A percentile compares a stretch with the other conserved stretches of the same genome.
phyloP scores from a whole-genome alignment of 2,888 invertebrate species.

The Calameuta filiformis region DNA sequence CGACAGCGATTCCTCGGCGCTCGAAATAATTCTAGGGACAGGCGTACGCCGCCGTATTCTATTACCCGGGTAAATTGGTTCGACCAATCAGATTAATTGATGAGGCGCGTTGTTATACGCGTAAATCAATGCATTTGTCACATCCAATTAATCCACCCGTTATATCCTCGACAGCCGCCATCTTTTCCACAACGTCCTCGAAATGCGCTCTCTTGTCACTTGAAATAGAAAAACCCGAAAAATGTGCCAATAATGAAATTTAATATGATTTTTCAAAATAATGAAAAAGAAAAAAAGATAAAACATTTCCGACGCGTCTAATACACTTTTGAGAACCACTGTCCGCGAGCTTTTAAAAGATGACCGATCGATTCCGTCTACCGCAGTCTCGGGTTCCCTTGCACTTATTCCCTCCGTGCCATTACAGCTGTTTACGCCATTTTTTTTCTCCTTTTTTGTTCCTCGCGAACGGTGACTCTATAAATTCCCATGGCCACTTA shows the following conservation, averaged over 20 bases:
- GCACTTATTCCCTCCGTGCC: neutral
- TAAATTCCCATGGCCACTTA: neutral
- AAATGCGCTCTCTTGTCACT: neutral
- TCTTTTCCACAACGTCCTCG: neutral
- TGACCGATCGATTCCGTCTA: slow-evolving; percentile 28
- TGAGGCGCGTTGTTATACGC: slow-evolving; percentile 22
- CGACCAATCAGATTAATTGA: slow-evolving; percentile 39
- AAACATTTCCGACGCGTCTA: neutral
- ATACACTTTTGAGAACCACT: slow-evolving; percentile 16
- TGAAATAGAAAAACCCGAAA: neutral
- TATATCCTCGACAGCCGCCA: neutral
- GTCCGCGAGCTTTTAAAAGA: slow-evolving; percentile 17
- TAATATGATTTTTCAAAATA: neutral
- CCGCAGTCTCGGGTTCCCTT: slow-evolving; percentile 12
- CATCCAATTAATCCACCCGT: slow-evolving; percentile 7
- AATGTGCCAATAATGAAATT: neutral
- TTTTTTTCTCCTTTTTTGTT: neutral
- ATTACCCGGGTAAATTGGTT: slow-evolving; percentile 35
- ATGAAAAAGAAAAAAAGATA: neutral
- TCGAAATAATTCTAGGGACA: neutral
- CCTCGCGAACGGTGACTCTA: neutral
- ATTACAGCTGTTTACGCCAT: neutral
- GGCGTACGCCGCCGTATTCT: neutral
- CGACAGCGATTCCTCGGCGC: neutral
- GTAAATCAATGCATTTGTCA: slow-evolving; percentile 29